Evolutionary conservation across 2,797 vertebrate genomes (phyloP), one percentile per base, ranked within the genome.

Genomic region (Scomberomorus guttatus): DNA sequence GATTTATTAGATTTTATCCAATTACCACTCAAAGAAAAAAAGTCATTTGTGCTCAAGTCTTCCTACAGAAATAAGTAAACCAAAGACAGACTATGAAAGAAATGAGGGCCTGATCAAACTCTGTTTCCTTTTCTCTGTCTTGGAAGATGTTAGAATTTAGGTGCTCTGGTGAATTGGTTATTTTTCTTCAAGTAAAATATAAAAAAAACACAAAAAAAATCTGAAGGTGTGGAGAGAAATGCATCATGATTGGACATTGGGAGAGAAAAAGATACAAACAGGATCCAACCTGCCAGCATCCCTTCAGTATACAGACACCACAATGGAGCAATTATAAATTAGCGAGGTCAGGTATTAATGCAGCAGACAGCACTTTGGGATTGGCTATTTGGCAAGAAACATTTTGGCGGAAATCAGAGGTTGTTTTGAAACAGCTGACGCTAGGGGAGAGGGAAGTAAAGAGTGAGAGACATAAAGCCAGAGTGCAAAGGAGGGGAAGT

Each of bases 281-380:
- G 58, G 61, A 82, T 73, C 64, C 69, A 78, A 81, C 75, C 82
- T 75, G 81, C 84, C 89, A 90, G 84, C 80, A 81, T 78, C 78
- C 34, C 20, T 42, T 72, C 75, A 56, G 57, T 52, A 24, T 44
- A 76, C 75, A 77, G 51, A 81, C 76, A 69, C 84, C 90, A 91
- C 90, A 79, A 79, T 86, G 88, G 90, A 77, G 89, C 88, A 88
- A 91, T 92, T 92, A 91, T 89, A 92, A 91, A 93, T 93, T 79
- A 90, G 86, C 71, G n/a, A 78, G 79, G 75, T 83, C 85, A 79
- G 90, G 91, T 91, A 91, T 92, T 92, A 92, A 94, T 92, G 90
- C 88, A 70, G 82, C 84, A 77, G 70, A 82, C 85, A 79, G 92
- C 87, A 87, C 85, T 93, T 86, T 90, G 89, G 90, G 89, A 89